Conservation (phyloP, 64 coral and sea anemone species). For the Montipora cactus region DNA sequence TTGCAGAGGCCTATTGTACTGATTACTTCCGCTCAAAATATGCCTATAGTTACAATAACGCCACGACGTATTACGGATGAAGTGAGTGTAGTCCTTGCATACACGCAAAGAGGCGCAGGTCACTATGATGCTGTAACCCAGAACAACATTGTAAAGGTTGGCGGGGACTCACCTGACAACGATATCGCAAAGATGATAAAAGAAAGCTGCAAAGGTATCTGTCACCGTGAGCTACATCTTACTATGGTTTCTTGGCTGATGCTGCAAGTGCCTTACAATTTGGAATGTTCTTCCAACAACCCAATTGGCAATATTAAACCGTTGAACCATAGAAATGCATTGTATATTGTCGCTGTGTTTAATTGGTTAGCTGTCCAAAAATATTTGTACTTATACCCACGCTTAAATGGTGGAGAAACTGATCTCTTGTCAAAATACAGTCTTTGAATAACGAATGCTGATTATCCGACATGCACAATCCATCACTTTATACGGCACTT, state of each 20-base stretch:
- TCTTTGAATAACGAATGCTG: background rate
- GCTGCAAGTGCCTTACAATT: constrained; percentile 7
- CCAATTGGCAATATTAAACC: background rate
- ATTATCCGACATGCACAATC: background rate
- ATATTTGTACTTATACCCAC: background rate
- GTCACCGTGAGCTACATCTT: constrained; percentile 5
- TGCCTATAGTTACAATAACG: constrained; percentile 55
- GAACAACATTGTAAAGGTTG: constrained; percentile 12
- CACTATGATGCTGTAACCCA: constrained; percentile 67
- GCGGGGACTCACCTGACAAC: background rate
- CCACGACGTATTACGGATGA: constrained; percentile 11
- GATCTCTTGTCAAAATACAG: background rate
- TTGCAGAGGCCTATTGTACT: constrained; percentile 53
- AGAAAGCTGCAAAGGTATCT: constrained; percentile 30
- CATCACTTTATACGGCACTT: background rate
- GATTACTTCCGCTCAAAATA: constrained; percentile 67
- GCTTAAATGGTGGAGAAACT: background rate
- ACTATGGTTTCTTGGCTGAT: constrained; percentile 16
- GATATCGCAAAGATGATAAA: background rate
- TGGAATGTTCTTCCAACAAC: background rate
- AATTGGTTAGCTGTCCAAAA: background rate
- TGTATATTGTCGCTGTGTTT: constrained; percentile 8
- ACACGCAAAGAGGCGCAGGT: constrained; percentile 63
- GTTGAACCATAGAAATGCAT: constrained; percentile 11
- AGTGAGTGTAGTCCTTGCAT: constrained; percentile 35